A percentile compares a stretch with the other conserved stretches of the same genome.
Conservation (phyloP, 1,140 invertebrate genomes). For the Hypsibius dujardini region DNA sequence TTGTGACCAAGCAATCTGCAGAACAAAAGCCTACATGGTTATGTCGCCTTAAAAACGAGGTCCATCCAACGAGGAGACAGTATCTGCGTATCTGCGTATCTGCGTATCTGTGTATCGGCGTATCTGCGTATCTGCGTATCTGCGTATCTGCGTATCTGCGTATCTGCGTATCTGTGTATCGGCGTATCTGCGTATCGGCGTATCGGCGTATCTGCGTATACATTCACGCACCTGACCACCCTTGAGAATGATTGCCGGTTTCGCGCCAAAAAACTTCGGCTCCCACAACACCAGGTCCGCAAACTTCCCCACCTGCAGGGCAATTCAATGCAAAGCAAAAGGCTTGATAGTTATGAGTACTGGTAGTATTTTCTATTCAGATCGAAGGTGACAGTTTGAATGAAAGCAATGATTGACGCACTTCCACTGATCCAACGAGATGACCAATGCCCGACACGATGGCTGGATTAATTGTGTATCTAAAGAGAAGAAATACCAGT, state of each 20-base stretch:
- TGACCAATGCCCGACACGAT: slow-evolving; percentile 30
- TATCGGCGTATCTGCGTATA: too few relatives aligned
- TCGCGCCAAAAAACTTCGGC: slow-evolving; percentile 33
- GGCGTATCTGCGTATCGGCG: too few relatives aligned
- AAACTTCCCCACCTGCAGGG: slow-evolving; percentile 28
- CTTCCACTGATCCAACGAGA: slow-evolving; percentile 31
- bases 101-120: too few relatives aligned
- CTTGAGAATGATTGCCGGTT: slow-evolving; percentile 34
- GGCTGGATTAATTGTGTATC: slow-evolving; percentile 35
- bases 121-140: too few relatives aligned
- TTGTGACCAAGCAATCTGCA: slow-evolving; percentile 30
- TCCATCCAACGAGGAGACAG: slow-evolving; percentile 18
- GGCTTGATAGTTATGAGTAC: not conserved
- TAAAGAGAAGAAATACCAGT: too few relatives aligned
- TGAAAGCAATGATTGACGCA: too few relatives aligned
- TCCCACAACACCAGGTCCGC: slow-evolving; percentile 34
- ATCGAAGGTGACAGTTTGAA: too few relatives aligned
- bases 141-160: too few relatives aligned
- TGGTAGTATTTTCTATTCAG: not conserved
- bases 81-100: too few relatives aligned
- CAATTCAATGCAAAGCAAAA: too few relatives aligned
- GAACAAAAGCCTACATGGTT: slow-evolving; percentile 20
- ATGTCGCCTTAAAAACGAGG: slow-evolving; percentile 24
- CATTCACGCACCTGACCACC: slow-evolving; percentile 32
- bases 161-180: too few relatives aligned